phyloP scores from a whole-genome alignment of 2,113 vertebrate species.

The Tenebrosternarchus preto region DNA sequence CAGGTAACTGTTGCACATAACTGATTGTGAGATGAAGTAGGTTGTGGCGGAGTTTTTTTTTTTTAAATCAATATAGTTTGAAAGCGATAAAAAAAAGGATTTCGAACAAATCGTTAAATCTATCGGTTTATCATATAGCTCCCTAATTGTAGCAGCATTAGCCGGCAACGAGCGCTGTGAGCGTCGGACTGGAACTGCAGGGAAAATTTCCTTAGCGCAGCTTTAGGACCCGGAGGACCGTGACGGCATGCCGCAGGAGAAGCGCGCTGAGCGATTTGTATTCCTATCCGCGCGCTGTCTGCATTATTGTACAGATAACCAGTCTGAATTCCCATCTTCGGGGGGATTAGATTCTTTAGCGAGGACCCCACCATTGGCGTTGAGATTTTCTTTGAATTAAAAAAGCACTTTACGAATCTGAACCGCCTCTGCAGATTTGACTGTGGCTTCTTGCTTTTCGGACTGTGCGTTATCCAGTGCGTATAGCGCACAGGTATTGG shows the following conservation, averaged over 20 bases:
- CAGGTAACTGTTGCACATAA: neutral
- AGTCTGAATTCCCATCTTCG: no score
- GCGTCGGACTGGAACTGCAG: no score
- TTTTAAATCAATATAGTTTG: constrained; percentile 24
- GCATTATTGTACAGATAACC: constrained; percentile 23
- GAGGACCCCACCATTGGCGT: no score
- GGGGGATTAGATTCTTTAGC: no score
- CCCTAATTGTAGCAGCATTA: neutral
- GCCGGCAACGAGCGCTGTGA: no score
- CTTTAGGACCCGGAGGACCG: constrained; percentile 76
- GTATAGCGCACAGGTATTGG: constrained; percentile 8
- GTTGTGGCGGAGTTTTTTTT: neutral
- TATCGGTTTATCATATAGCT: neutral
- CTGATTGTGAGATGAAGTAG: constrained; percentile 6
- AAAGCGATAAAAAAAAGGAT: constrained; percentile 22
- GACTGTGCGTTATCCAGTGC: no score
- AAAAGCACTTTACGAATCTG: constrained; percentile 12
- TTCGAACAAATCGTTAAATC: constrained; percentile 29
- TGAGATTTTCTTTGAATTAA: constrained; percentile 49
- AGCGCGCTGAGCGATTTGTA: constrained; percentile 69
- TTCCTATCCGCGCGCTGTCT: constrained; percentile 51
- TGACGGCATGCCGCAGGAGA: constrained; percentile 70
- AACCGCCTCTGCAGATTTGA: neutral
- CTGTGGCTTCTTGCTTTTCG: no score
- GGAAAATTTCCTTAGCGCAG: constrained; percentile 53